These are phyloP conservation scores for Drosophila funebris DNA, from an alignment of 1,140 invertebrate genomes.

Conservation along the genomic window DNA sequence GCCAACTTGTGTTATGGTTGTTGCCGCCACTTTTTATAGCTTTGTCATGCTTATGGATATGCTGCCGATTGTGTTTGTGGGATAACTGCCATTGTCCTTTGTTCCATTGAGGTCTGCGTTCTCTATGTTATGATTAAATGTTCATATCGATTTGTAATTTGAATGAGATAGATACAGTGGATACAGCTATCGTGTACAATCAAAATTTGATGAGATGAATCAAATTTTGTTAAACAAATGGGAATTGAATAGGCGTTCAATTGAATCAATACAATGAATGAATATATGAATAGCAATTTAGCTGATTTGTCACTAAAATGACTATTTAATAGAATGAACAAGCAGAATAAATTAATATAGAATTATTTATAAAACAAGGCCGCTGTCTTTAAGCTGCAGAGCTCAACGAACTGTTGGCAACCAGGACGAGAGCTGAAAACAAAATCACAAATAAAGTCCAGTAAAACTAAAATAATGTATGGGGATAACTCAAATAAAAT, in stretches of 20 bases:
- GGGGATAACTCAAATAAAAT: slow-evolving; percentile 24
- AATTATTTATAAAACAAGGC: neutral
- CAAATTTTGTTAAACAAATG: slow-evolving; percentile 26
- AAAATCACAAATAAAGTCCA: slow-evolving; percentile 29
- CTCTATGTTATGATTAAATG: slow-evolving; percentile 56
- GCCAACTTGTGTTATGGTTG: slow-evolving; percentile 22
- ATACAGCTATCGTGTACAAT: slow-evolving; percentile 40
- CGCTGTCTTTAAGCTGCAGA: neutral
- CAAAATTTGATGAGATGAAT: slow-evolving; percentile 39
- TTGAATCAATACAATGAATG: slow-evolving; percentile 2
- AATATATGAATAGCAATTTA: slow-evolving; percentile 5
- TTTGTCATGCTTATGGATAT: slow-evolving; percentile 79
- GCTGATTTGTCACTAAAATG: neutral
- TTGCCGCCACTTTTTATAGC: slow-evolving; percentile 65
- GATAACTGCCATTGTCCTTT: no score
- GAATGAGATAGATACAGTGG: slow-evolving; percentile 27
- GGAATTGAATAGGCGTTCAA: slow-evolving; percentile 28
- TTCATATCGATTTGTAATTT: slow-evolving; percentile 72
- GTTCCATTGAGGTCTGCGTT: slow-evolving; percentile 31
- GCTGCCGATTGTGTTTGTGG: slow-evolving; percentile 69
- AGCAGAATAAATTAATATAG: neutral
- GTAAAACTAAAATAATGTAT: slow-evolving; percentile 58
- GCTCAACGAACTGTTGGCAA: neutral
- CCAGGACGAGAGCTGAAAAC: slow-evolving; percentile 3
- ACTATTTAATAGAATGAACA: neutral